Evolutionary conservation across 2,113 vertebrate species (phyloP).

Genomic region (Salvelinus alpinus): DNA sequence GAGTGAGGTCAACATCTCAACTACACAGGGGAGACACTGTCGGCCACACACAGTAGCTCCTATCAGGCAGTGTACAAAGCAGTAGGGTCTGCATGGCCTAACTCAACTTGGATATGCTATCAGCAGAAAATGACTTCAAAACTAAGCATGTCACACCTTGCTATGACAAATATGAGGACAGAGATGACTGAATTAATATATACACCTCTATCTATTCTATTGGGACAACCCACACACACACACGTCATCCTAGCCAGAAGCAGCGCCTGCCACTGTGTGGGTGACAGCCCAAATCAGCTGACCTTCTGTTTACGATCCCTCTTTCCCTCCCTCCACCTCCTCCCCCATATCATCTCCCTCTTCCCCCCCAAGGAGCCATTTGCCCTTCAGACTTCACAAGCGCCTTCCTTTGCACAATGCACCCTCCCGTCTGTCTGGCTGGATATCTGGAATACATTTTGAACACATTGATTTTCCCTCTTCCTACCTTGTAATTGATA

Average conservation of each 20-base stretch:
- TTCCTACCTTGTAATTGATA: conserved; percentile 34
- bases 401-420: neutral
- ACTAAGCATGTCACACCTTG: no score
- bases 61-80: no score
- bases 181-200: no score
- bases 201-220: no score
- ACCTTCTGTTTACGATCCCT: conserved; percentile 7
- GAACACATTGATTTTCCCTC: conserved; percentile 44
- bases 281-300: conserved; percentile 20
- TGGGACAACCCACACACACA: no score
- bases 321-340: neutral
- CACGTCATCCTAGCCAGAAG: neutral
- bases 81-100: no score
- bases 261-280: neutral
- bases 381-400: conserved; percentile 30
- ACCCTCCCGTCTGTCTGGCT: conserved; percentile 15
- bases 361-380: neutral
- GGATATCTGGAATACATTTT: conserved; percentile 47
- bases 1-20: no score
- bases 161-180: no score
- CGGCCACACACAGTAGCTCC: no score
- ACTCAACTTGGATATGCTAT: no score
- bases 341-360: conserved; percentile 18
- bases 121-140: no score
- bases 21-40: no score